These are phyloP conservation scores for Tenebrio molitor DNA, from an alignment of 1,140 invertebrate species.

Conservation along the genomic window DNA sequence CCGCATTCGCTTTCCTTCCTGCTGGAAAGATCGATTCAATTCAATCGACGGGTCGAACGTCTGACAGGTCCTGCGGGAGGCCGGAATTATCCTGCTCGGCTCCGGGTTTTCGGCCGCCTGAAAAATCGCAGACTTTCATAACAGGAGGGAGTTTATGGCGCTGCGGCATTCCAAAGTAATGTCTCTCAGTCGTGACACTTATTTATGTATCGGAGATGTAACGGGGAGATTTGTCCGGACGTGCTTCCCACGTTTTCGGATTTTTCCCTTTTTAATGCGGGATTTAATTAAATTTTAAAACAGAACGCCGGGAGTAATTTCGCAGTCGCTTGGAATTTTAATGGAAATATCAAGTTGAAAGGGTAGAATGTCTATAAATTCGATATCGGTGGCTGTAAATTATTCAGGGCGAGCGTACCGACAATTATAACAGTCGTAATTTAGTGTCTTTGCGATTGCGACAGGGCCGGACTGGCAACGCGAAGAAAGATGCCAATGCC, in stretches of 20 bases:
- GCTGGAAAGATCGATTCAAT: too few species aligned
- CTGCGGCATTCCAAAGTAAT: too few species aligned
- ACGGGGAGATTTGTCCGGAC: conserved; percentile 14
- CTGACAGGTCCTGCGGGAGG: too few species aligned
- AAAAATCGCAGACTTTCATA: too few species aligned
- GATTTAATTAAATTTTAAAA: conserved; percentile 38
- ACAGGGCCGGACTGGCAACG: conserved; percentile 1
- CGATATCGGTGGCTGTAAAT: conserved; percentile 34
- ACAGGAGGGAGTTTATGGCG: too few species aligned
- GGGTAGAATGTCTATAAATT: conserved; percentile 33
- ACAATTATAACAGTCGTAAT: conserved; percentile 29
- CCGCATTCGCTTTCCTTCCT: too few species aligned
- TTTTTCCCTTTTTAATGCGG: conserved; percentile 21
- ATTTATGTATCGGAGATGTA: conserved; percentile 31
- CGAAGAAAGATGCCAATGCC: too few species aligned
- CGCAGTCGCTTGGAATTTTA: conserved; percentile 37
- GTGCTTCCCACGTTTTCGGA: conserved; percentile 9
- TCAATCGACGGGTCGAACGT: too few species aligned
- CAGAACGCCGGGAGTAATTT: conserved; percentile 26
- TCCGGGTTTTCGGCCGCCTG: too few species aligned
- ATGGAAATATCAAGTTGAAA: conserved; percentile 38
- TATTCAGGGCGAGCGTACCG: conserved; percentile 30
- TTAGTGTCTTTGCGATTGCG: not conserved
- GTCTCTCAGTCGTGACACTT: conserved; percentile 14
- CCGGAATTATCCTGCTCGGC: too few species aligned